These are phyloP conservation scores for Ceraclea dissimilis DNA, from an alignment of 2,888 invertebrate species.

Conservation along the genomic window DNA sequence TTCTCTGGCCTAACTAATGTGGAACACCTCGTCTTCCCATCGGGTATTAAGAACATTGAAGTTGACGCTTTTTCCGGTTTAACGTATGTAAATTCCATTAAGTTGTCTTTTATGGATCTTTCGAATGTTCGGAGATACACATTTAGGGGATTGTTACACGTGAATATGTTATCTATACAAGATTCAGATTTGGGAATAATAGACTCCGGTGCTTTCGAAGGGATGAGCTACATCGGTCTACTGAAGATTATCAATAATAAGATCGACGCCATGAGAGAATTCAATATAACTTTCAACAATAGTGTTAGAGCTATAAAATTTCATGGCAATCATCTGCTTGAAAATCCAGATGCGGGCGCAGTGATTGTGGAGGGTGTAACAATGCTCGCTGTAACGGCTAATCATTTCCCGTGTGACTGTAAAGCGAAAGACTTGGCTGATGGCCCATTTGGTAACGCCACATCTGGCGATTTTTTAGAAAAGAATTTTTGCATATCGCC, in stretches of 20 bases:
- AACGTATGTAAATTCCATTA: constrained; percentile 70
- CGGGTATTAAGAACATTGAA: constrained; percentile 65
- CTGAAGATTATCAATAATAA: constrained; percentile 78
- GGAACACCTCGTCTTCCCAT: constrained; percentile 74
- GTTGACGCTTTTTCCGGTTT: constrained; percentile 75
- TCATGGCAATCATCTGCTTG: constrained; percentile 77
- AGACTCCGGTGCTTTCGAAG: constrained; percentile 67
- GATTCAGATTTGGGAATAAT: constrained; percentile 77
- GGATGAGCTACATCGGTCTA: constrained; percentile 61
- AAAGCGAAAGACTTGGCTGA: constrained; percentile 69
- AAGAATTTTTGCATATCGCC: constrained; percentile 83
- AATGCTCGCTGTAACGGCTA: constrained; percentile 62
- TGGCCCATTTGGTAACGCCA: constrained; percentile 64
- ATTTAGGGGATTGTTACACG: constrained; percentile 69
- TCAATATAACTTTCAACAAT: constrained; percentile 63
- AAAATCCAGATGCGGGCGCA: constrained; percentile 58
- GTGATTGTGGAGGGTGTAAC: constrained; percentile 65
- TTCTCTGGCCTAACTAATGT: constrained; percentile 83
- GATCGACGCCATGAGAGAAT: constrained; percentile 71
- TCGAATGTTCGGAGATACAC: constrained; percentile 63
- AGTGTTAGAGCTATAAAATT: constrained; percentile 64
- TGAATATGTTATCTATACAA: constrained; percentile 67
- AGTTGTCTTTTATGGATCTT: constrained; percentile 78
- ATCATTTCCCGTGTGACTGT: constrained; percentile 85
- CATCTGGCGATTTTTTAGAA: constrained; percentile 57